Evolutionary conservation across 2,113 vertebrate genomes (phyloP), one percentile per base, ranked within the genome.

Genomic region (Nansenia antarctica): DNA sequence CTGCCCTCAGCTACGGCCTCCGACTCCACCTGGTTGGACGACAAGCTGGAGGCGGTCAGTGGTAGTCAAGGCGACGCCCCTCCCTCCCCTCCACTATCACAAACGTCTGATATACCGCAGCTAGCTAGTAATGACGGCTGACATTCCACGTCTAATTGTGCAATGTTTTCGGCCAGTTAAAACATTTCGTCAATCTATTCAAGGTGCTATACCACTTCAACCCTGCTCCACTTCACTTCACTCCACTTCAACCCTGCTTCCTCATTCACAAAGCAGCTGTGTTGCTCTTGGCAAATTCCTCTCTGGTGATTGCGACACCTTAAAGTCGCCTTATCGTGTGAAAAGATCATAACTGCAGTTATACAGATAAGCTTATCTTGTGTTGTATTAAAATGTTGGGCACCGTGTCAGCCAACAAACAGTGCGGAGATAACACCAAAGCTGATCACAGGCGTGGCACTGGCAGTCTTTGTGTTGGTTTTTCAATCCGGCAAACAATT

Each of bases 11-110:
- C 72, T 15, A 67, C 74, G 71, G 64, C 73, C 18, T 54, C 69
- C 63, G 83, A 87, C 34, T 54, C 64, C 20, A 93, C 94, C 18
- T 96, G 94, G 95, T 70, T 94, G 59, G 89, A 90, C 32, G 82
- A 81, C 67, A 94, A 86, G 80, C 80, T 20, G 27, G 73, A 90
- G 29, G 79, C 82, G 86, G 94, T 96, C 6, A 86, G 88, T 89
- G 63, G 22, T 27, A 58, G 26, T 58, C 42, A 47, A n/a, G n/a
- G 14, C 15, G 14, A 47, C 15, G n/a, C n/a, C n/a, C n/a, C n/a
- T n/a, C n/a, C n/a, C n/a, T n/a, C n/a, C n/a, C n/a, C n/a, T n/a
- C n/a, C n/a, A n/a, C n/a, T n/a, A n/a, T n/a, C n/a, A n/a, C n/a
- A n/a, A n/a, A n/a, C n/a, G n/a, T n/a, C n/a, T n/a, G n/a, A n/a